These are phyloP conservation scores for Lepas anatifera DNA, from an alignment of 2,888 invertebrate species.

Conservation along the genomic window DNA sequence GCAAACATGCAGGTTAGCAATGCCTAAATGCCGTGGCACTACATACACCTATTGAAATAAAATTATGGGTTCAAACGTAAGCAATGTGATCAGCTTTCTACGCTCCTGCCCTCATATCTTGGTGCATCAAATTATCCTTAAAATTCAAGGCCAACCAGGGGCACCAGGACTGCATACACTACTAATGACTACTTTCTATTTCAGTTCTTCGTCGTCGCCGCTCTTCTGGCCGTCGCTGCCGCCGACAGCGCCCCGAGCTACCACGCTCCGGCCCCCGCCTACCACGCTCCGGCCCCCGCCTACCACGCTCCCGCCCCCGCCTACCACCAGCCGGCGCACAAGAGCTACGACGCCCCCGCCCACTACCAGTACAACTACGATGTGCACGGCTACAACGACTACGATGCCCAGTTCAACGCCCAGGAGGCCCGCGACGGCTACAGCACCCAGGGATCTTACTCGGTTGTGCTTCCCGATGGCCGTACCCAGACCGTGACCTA, in stretches of 20 bases:
- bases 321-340: too few relatives aligned
- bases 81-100: too few relatives aligned
- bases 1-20: neutral
- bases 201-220: neutral
- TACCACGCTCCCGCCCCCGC: too few relatives aligned
- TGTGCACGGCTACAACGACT: conserved; percentile 18
- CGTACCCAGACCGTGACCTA: conserved; percentile 22
- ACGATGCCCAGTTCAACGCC: conserved; percentile 15
- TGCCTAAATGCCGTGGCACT: too few relatives aligned
- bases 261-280: neutral
- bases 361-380: conserved; percentile 19
- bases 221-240: neutral
- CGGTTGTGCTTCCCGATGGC: conserved; percentile 23
- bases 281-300: neutral
- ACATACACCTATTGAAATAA: too few relatives aligned
- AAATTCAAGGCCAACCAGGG: too few relatives aligned
- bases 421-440: conserved; percentile 17
- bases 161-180: too few relatives aligned
- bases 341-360: neutral
- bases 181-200: too few relatives aligned
- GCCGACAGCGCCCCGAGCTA: neutral
- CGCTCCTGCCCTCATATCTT: too few relatives aligned
- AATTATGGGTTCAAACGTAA: too few relatives aligned
- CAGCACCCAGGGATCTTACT: conserved; percentile 22
- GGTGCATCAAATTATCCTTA: too few relatives aligned